Evolutionary conservation across 1,140 invertebrate genomes (phyloP).

Genomic region (Vanessa atalanta): DNA sequence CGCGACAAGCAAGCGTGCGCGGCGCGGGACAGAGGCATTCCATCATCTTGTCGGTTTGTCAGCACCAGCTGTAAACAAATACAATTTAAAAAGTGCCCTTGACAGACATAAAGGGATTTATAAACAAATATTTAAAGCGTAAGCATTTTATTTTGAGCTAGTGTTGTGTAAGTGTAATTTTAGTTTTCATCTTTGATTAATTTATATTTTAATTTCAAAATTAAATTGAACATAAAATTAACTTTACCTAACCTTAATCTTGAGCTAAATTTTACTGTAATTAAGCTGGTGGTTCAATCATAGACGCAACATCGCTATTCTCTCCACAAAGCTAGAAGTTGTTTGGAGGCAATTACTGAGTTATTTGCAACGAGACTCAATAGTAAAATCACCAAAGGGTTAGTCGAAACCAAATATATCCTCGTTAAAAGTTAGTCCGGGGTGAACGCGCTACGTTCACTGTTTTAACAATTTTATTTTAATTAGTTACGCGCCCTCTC

Average conservation of each 20-base stretch:
- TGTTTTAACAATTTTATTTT: constrained; percentile 81
- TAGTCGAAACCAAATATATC: constrained; percentile 79
- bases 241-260: too few species aligned
- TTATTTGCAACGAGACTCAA: constrained; percentile 79
- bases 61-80: constrained; percentile 49
- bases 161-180: too few species aligned
- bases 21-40: constrained; percentile 82
- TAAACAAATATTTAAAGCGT: background rate
- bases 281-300: constrained; percentile 26
- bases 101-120: background rate
- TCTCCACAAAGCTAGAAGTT: constrained; percentile 67
- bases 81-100: constrained; percentile 9
- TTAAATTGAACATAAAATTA: too few species aligned
- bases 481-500: constrained; percentile 69
- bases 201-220: too few species aligned
- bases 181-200: too few species aligned
- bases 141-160: too few species aligned
- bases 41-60: constrained; percentile 64
- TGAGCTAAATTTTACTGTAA: background rate
- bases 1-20: constrained; percentile 83
- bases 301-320: constrained; percentile 59
- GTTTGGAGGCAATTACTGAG: constrained; percentile 79
- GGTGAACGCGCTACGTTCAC: constrained; percentile 54
- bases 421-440: constrained; percentile 80
- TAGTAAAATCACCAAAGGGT: constrained; percentile 79